Evolutionary conservation across 2,113 vertebrate genomes (phyloP).

Genomic region (Cinclus mexicanus): DNA sequence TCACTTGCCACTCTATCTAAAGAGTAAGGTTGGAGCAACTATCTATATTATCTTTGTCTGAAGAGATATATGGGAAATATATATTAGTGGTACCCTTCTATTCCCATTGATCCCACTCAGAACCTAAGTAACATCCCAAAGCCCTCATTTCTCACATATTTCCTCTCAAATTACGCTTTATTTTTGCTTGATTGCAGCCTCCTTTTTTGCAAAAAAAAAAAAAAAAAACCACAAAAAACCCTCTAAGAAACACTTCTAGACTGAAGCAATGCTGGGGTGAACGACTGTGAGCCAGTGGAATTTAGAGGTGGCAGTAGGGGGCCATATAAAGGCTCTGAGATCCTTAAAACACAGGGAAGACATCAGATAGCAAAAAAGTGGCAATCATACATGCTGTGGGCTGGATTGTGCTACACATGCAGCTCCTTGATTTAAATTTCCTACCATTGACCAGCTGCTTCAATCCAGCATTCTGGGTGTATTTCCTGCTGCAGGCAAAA

Average conservation of each 20-base stretch:
- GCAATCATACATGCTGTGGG: neutral
- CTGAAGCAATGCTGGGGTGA: neutral
- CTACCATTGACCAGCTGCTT: neutral
- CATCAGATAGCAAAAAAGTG: neutral
- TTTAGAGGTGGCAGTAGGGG: neutral
- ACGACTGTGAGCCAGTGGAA: neutral
- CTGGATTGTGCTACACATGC: neutral
- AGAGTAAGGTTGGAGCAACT: neutral
- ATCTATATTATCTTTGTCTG: neutral
- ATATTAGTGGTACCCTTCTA: neutral
- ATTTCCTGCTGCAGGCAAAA: neutral
- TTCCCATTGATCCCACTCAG: neutral
- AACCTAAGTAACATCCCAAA: neutral
- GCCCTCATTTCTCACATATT: accelerated
- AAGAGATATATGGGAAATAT: neutral
- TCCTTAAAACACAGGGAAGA: neutral
- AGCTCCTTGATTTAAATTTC: neutral
- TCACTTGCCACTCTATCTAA: neutral
- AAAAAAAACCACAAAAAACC: neutral
- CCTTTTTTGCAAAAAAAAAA: neutral
- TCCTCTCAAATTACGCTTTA: neutral
- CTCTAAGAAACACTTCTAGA: neutral
- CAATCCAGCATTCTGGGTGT: neutral
- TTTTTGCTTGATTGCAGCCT: neutral
- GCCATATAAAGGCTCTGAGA: neutral